phyloP scores from a whole-genome alignment of 2,797 vertebrate genomes.

The Gambelia wislizenii region DNA sequence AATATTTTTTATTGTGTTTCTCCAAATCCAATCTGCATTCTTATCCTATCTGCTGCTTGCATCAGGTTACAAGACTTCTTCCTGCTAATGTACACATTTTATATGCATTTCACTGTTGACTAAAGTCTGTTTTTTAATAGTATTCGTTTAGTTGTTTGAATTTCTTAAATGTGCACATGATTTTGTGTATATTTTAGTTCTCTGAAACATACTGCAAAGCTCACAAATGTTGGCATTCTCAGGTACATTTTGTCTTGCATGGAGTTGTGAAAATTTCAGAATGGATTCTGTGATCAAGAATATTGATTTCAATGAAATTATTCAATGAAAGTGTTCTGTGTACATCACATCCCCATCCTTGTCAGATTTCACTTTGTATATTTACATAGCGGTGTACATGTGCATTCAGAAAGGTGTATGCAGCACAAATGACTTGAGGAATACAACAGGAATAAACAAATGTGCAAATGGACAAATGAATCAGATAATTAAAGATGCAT shows the following conservation, averaged over 20 bases:
- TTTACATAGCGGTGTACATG: constrained; percentile 5
- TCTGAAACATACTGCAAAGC: background rate
- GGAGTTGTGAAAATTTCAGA: background rate
- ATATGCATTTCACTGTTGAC: too few relatives aligned
- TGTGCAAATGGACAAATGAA: constrained; percentile 32
- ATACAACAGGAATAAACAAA: constrained; percentile 19
- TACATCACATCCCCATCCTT: background rate
- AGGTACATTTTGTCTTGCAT: background rate
- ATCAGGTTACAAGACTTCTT: background rate
- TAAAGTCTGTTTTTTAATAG: background rate
- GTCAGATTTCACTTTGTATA: background rate
- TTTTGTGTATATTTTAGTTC: background rate
- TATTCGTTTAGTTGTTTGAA: background rate
- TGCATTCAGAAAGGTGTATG: constrained; percentile 1
- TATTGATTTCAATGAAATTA: background rate
- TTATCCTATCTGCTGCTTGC: background rate
- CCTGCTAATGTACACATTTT: background rate
- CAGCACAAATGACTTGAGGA: background rate
- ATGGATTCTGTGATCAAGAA: background rate
- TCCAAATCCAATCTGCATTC: background rate
- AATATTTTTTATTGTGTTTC: background rate
- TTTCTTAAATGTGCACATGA: background rate
- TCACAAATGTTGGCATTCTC: background rate
- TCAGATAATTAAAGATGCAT: constrained; percentile 28
- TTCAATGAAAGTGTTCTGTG: too few relatives aligned